Conservation (phyloP, 2,113 vertebrate species). For the Edolisoma coerulescens region DNA sequence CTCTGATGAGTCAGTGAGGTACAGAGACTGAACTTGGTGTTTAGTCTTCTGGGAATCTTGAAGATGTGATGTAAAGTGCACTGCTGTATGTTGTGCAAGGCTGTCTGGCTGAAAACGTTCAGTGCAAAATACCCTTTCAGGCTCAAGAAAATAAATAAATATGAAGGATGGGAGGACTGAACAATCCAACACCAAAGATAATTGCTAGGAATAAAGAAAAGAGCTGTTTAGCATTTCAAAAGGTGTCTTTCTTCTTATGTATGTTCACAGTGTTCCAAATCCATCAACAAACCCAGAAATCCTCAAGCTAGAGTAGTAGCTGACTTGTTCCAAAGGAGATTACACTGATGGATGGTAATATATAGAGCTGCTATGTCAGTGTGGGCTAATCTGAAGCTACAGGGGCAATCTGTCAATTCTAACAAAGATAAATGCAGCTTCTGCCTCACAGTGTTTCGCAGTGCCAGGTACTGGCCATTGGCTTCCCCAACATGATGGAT, state of each 20-base stretch:
- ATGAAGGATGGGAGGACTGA: not conserved
- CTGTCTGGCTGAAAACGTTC: not conserved
- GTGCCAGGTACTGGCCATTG: conserved; percentile 16
- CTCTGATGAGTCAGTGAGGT: not conserved
- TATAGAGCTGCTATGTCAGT: not conserved
- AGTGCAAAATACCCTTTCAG: not conserved
- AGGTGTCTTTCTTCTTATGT: not conserved
- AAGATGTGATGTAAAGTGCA: not conserved
- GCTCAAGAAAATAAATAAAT: not conserved
- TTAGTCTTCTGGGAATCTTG: not conserved
- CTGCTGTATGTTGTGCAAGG: not conserved
- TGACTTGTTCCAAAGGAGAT: conserved; percentile 39
- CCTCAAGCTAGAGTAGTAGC: not conserved
- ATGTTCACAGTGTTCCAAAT: not conserved
- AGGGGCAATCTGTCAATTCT: conserved; percentile 45
- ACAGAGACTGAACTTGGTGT: not conserved
- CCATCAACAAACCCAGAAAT: not conserved
- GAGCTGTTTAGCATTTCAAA: conserved; percentile 51
- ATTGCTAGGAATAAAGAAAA: conserved; percentile 21
- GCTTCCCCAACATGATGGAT: conserved; percentile 70
- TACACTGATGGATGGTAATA: conserved; percentile 44
- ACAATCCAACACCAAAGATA: not conserved
- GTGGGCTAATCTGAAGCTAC: conserved; percentile 44
- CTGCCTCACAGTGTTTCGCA: conserved; percentile 42
- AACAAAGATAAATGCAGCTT: conserved; percentile 70